These are phyloP conservation scores for Agelastica alni DNA, from an alignment of 2,888 invertebrate genomes.

Conservation along the genomic window DNA sequence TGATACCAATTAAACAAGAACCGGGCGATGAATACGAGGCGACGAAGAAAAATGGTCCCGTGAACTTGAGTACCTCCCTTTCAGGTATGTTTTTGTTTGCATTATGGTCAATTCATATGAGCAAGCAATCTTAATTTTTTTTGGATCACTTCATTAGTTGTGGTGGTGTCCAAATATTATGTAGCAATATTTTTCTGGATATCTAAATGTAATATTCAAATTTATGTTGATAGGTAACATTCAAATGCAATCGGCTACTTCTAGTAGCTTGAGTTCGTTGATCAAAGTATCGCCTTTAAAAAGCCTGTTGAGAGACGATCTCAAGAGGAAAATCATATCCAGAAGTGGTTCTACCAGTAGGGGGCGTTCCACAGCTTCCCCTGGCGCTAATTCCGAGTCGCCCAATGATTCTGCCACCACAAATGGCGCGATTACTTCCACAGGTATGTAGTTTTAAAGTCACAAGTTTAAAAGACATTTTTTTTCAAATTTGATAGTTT, in stretches of 20 bases:
- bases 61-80: constrained; percentile 52
- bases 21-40: constrained; percentile 60
- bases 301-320: constrained; percentile 80
- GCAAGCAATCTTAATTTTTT: too few species aligned
- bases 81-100: constrained; percentile 44
- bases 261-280: constrained; percentile 68
- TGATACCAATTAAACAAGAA: constrained; percentile 83
- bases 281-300: constrained; percentile 86
- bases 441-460: too few species aligned
- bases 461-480: too few species aligned
- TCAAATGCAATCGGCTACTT: constrained; percentile 62
- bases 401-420: constrained; percentile 53
- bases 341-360: constrained; percentile 62
- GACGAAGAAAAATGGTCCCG: constrained; percentile 53
- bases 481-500: too few species aligned
- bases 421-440: constrained; percentile 69
- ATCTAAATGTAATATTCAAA: too few species aligned
- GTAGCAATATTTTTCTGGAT: too few species aligned
- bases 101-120: too few species aligned
- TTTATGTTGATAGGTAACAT: constrained; percentile 32
- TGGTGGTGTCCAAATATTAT: too few species aligned
- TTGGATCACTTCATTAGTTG: too few species aligned
- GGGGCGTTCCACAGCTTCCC: constrained; percentile 53
- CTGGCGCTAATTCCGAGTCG: constrained; percentile 53
- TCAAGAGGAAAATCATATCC: constrained; percentile 78